Conservation (phyloP, 2,113 vertebrate species). For the Lepus europaeus region DNA sequence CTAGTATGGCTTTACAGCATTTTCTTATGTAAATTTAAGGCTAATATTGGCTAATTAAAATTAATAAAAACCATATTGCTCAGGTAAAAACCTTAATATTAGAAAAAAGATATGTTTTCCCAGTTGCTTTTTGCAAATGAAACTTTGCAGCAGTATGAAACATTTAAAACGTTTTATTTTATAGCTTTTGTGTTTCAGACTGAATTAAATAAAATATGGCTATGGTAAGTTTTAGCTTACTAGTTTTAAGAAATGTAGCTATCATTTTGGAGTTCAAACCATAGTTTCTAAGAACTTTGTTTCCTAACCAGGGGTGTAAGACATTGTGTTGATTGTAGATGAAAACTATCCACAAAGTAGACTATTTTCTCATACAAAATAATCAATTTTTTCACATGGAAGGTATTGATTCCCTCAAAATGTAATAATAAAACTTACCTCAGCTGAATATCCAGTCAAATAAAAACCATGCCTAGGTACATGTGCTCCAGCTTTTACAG, state of each 20-base stretch:
- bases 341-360: slow-evolving; percentile 24
- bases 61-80: slow-evolving; percentile 61
- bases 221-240: slow-evolving; percentile 39
- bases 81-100: slow-evolving; percentile 18
- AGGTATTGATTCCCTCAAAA: background rate
- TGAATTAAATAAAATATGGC: background rate
- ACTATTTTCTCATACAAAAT: background rate
- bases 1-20: slow-evolving; percentile 10
- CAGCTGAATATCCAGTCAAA: background rate
- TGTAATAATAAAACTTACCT: background rate
- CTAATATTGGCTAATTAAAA: background rate
- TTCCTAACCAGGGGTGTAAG: slow-evolving; percentile 27
- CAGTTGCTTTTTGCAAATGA: slow-evolving; percentile 36
- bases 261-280: slow-evolving; percentile 2
- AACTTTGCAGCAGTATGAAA: background rate
- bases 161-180: slow-evolving; percentile 44
- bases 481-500: slow-evolving; percentile 4
- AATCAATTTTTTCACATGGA: slow-evolving; percentile 12
- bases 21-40: slow-evolving; percentile 13
- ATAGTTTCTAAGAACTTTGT: background rate
- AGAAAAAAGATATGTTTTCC: background rate
- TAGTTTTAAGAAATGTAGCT: background rate
- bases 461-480: background rate
- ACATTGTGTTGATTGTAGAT: slow-evolving; percentile 33
- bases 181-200: background rate